These are phyloP conservation scores for Ylistrum balloti DNA, from an alignment of 1,140 invertebrate species.

Conservation along the genomic window DNA sequence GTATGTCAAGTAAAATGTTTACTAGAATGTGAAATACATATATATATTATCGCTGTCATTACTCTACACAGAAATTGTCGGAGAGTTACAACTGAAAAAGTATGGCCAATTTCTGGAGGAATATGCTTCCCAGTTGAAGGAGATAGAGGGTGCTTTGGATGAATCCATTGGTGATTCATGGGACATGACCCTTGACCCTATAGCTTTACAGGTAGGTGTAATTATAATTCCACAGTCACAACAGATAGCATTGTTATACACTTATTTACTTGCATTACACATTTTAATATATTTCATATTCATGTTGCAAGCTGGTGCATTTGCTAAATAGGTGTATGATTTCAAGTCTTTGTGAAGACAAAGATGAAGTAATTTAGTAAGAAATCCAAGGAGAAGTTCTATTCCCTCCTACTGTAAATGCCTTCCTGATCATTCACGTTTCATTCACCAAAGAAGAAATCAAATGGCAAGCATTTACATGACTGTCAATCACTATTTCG, in stretches of 20 bases:
- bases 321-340: too few relatives aligned
- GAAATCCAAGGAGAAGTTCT: too few relatives aligned
- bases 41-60: not conserved
- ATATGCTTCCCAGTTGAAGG: constrained; percentile 84
- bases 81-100: constrained; percentile 86
- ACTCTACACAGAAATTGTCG: constrained; percentile 84
- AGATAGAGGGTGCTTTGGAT: constrained; percentile 84
- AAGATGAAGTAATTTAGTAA: too few relatives aligned
- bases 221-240: not conserved
- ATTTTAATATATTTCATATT: too few relatives aligned
- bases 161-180: constrained; percentile 83
- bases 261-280: not conserved
- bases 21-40: too few relatives aligned
- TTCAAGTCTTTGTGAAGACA: too few relatives aligned
- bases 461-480: too few relatives aligned
- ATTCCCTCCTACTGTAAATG: too few relatives aligned
- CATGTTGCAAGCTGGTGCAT: too few relatives aligned
- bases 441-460: too few relatives aligned
- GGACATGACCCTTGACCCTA: constrained; percentile 85
- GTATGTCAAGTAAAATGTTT: too few relatives aligned
- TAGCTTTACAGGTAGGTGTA: constrained; percentile 86
- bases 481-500: not conserved
- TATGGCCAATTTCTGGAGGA: constrained; percentile 90
- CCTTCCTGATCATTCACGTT: too few relatives aligned
- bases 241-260: not conserved